phyloP scores from a whole-genome alignment of 2,888 invertebrate genomes.

The Morpho deidamia region DNA sequence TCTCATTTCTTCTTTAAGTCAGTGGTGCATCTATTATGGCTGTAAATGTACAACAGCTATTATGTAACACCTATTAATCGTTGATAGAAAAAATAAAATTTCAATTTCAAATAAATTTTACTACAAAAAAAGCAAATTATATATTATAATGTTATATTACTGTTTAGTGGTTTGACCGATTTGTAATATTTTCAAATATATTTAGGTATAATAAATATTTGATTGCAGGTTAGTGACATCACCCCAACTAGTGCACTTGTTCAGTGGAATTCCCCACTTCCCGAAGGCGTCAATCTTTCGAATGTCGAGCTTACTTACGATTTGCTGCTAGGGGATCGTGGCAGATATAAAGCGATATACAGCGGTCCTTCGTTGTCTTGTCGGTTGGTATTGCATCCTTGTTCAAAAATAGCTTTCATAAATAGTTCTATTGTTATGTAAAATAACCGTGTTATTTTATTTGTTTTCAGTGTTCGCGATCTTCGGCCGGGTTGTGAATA shows the following conservation, averaged over 20 bases:
- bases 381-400: slow-evolving; percentile 58
- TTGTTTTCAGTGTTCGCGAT: slow-evolving; percentile 81
- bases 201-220: too few relatives aligned
- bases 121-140: too few relatives aligned
- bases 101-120: too few relatives aligned
- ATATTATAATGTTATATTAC: too few relatives aligned
- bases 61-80: too few relatives aligned
- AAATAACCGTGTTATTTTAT: too few relatives aligned
- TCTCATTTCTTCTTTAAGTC: slow-evolving; percentile 6
- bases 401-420: too few relatives aligned
- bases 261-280: slow-evolving; percentile 84
- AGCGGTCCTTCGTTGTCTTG: slow-evolving; percentile 87
- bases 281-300: slow-evolving; percentile 68
- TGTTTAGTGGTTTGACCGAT: too few relatives aligned
- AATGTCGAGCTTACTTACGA: slow-evolving; percentile 85
- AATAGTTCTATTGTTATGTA: neutral
- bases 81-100: too few relatives aligned
- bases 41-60: too few relatives aligned
- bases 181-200: too few relatives aligned
- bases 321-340: slow-evolving; percentile 89
- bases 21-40: too few relatives aligned
- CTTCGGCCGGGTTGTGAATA: slow-evolving; percentile 93
- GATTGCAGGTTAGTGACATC: slow-evolving; percentile 87
- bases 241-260: slow-evolving; percentile 91
- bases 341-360: slow-evolving; percentile 91